Base-by-base conservation (phyloP, 2,797 vertebrate genomes). In the Semaprochilodus insignis region DNA sequence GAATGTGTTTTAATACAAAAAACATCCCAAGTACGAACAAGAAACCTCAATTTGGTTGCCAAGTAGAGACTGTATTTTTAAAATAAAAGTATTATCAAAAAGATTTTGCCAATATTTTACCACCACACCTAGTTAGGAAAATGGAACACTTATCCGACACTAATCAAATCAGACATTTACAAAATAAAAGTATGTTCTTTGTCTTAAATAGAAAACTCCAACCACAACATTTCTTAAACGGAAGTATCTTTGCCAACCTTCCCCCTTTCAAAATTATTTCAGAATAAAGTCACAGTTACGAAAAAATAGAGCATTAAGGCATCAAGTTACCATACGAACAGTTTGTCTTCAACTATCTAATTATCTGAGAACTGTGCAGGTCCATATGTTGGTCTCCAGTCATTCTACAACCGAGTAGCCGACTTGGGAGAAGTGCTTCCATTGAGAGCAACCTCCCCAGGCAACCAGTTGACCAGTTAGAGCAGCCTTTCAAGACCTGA, bases 1-100 rank as follows among this genome's bases (percentile, higher is more conserved):
- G 13, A 71, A 78, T 31, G 75, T 60, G 54, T 71, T 86, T 86
- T 83, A 87, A 75, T 89, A 77, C 13, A 78, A 85, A 80, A 81
- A 70, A 40, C 3, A 40, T 55, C 4, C 3, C 36, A 74, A 75
- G 59, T 59, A 76, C 63, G 13, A 77, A 31, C 69, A 62, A 52
- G 34, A 31, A 52, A 74, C 55, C 21, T 55, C 4, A 85, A 60
- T 69, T 81, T 67, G 69, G 73, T 83, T 23, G 31, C 36, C 78
- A 69, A 71, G 36, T 54, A 69, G 13, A 63, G n/a, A 59, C 85
- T 44, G 40, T 44, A 76, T 81, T 44, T 74, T 59, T 1, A 60
- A 69, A 48, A 82, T 65, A 25, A 88, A 19, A n/a, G 31, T 31
- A 59, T 48, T 60, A 34, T 70, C 52, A 66, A 62, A 55, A 57